Conservation (phyloP, 1,140 invertebrate genomes). For the Zaprionus vittiger region DNA sequence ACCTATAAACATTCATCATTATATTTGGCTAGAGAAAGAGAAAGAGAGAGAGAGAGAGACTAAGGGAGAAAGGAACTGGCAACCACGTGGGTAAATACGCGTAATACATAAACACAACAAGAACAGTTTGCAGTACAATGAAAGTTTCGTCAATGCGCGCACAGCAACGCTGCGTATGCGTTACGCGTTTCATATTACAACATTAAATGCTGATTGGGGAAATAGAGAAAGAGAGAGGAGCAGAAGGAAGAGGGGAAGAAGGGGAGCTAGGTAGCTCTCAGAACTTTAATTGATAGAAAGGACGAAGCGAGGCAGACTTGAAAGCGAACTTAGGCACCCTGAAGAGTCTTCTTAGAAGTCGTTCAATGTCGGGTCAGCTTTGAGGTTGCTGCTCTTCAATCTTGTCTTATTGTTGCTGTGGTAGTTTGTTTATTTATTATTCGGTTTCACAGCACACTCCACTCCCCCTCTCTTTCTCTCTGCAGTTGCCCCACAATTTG, state of each 20-base stretch:
- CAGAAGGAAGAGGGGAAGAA: too few species aligned
- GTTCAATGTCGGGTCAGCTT: neutral
- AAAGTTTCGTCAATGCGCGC: slow-evolving; percentile 11
- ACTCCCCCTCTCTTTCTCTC: neutral
- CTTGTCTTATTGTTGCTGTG: slow-evolving; percentile 39
- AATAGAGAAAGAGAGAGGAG: neutral
- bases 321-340: slow-evolving; percentile 35
- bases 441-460: slow-evolving; percentile 46
- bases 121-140: slow-evolving; percentile 10
- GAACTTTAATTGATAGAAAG: slow-evolving; percentile 66
- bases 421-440: slow-evolving; percentile 68
- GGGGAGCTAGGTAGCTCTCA: neutral
- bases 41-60: neutral
- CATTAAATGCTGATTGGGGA: neutral
- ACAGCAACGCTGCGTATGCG: slow-evolving; percentile 60
- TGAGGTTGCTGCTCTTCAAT: slow-evolving; percentile 23
- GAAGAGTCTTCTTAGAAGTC: too few species aligned
- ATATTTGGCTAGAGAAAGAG: neutral
- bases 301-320: slow-evolving; percentile 40
- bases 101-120: too few species aligned
- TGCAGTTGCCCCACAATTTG: slow-evolving; percentile 45
- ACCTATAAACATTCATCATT: slow-evolving; percentile 34
- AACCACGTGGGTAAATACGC: slow-evolving; percentile 22
- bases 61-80: neutral
- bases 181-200: slow-evolving; percentile 71